Percentiles rank a stretch among this genome's conserved stretches.
phyloP scores from a whole-genome alignment of 23 tunicate genomes.

The Corella eumyota region DNA sequence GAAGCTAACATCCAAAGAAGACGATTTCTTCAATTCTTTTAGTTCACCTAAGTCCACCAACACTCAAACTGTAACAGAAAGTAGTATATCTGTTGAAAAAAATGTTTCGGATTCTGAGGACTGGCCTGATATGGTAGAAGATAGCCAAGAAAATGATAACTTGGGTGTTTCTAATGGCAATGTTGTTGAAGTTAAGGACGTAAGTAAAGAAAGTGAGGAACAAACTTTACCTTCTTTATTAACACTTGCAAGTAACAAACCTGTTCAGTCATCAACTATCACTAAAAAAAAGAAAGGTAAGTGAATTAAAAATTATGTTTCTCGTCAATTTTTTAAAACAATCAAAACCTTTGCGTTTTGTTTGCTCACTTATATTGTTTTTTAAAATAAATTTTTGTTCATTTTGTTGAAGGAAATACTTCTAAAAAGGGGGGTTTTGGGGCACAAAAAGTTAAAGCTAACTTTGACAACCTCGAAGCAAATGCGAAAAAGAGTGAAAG shows the following conservation, averaged over 20 bases:
- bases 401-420: constrained; percentile 13
- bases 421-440: constrained; percentile 74
- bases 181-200: no score
- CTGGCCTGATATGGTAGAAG: constrained; percentile 72
- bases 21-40: constrained; percentile 45
- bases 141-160: not conserved
- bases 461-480: constrained; percentile 53
- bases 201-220: no score
- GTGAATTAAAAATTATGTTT: not conserved
- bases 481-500: constrained; percentile 38
- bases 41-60: not conserved
- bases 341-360: no score
- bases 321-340: not conserved
- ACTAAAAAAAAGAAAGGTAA: not conserved
- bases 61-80: not conserved
- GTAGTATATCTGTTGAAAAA: not conserved
- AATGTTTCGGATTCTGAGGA: constrained; percentile 20
- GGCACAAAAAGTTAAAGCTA: constrained; percentile 73
- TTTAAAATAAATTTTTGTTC: no score
- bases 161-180: no score
- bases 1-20: constrained; percentile 39
- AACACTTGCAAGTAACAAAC: no score
- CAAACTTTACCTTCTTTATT: no score
- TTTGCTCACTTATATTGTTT: no score
- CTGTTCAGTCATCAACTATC: not conserved